Percentiles rank a stretch among this genome's conserved stretches.
These are phyloP conservation scores for Myrmophylax atrothorax DNA, from an alignment of 2,113 vertebrate species.

Conservation along the genomic window DNA sequence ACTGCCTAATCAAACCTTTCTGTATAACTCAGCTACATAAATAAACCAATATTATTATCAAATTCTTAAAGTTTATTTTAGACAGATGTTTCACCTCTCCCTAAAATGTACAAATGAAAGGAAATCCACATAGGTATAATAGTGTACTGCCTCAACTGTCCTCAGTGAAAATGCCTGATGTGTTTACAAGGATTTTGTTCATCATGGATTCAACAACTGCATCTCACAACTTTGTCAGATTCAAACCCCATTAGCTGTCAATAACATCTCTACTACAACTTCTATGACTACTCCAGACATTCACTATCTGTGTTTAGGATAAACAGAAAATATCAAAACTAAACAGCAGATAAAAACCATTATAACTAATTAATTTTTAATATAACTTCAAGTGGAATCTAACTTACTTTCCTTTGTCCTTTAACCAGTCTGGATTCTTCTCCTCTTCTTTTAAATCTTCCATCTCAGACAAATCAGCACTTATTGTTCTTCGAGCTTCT, in stretches of 20 bases:
- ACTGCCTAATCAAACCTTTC: neutral
- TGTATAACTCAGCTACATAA: neutral
- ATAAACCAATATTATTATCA: neutral
- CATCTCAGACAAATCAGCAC: constrained; percentile 79
- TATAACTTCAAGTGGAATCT: neutral
- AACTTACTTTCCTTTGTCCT: constrained; percentile 94
- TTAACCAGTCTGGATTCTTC: constrained; percentile 91
- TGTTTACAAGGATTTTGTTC: neutral
- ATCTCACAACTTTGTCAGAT: neutral
- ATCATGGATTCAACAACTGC: neutral
- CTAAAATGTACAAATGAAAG: neutral
- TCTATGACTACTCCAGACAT: neutral
- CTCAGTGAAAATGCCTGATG: neutral
- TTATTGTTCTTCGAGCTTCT: constrained; percentile 77
- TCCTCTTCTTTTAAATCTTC: constrained; percentile 88
- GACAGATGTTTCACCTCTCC: neutral
- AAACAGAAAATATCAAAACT: neutral
- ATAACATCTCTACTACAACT: neutral
- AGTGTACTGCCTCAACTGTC: neutral
- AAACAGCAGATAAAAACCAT: neutral
- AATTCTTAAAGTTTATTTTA: neutral
- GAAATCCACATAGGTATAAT: neutral
- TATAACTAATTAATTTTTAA: neutral
- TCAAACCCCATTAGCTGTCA: neutral
- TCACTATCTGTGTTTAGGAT: neutral